Base-by-base conservation (phyloP, 2,888 invertebrate genomes). In the Apodemia mormo region DNA sequence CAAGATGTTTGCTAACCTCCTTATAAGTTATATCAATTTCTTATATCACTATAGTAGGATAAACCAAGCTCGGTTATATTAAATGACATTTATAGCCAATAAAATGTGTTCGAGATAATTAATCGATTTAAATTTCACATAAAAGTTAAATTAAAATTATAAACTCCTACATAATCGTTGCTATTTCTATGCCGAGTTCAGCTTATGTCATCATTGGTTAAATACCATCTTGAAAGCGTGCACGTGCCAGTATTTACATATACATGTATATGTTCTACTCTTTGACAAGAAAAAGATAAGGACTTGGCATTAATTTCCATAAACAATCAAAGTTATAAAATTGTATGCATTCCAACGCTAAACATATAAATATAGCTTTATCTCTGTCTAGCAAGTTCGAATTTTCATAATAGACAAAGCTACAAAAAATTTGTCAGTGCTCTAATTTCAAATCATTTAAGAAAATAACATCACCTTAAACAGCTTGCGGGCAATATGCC, bases 211-310 rank as follows among this genome's bases (percentile, higher is more conserved):
- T 58, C 58, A 58, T 64, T 64, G 30, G 8, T 64, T 64, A n/a
- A 37, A 64, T 64, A 64, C 64, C 64, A 64, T 64, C 64, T 64
- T n/a, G 64, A 64, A 64, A 64, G 64, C 64, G 64, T 37, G 37
- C 64, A 64, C 64, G 64, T 64, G 64, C 37, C 37, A 64, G 14
- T n/a, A 64, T 64, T 64, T 58, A 9, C 58, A 58, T 58, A 58
- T 64, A 61, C 5, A 64, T 64, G 14, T 49, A 45, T 45, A 45
- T 3, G 14, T 37, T 64, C 64, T 37, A 4, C n/a, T 54, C 22
- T n/a, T 45, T 2, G 12, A 4, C 45, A 7, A 5, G 14, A 61
- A 1, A 22, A 22, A 22, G 22, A 22, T 22, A 22, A 22, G 22
- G 22, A 22, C n/a, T n/a, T n/a, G n/a, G n/a, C 22, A 22, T 22